Evolutionary conservation across 2,797 vertebrate species (phyloP), one percentile per base, ranked within the genome.

Genomic region (Oreonectes daqikongensis): DNA sequence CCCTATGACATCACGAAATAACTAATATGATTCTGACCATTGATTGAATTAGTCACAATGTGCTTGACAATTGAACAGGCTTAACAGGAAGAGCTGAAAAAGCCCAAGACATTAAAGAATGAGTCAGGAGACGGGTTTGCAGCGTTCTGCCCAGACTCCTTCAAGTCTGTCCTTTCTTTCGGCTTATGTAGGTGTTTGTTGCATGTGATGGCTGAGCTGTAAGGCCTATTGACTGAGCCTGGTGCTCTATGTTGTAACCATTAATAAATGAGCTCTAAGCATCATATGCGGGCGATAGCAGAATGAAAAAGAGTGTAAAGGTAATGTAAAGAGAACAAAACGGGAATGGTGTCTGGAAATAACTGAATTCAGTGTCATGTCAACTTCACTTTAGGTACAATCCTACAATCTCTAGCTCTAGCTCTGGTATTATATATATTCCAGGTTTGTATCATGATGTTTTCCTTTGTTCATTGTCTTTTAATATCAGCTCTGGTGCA

Each of bases 201-300:
- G 76, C 42, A 6, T 46, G 68, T 46, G 20, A 81, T 72, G 42
- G 61, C 44, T 79, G 69, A 73, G 82, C 83, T 79, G 86, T 90
- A 88, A 90, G 87, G 86, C 79, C 84, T 87, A 88, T 88, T 84
- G 88, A 87, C 86, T 81, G 85, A 88, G 86, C 84, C 78, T 80
- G 83, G 80, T 82, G 80, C 84, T 82, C 79, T 50, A 78, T 79
- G 71, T 81, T 20, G 83, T 69, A 78, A 85, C 86, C 70, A 77
- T 81, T 88, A 89, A 91, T 89, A 85, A 90, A 91, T 88, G 84
- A 85, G 87, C 89, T 91, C 87, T 91, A 89, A 90, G 85, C 86
- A 88, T 85, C 90, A 81, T 85, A 52, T 46, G 15, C n/a, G 50
- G 60, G 61, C 46, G 46, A 30, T 6, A 40, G 64, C 46, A 18